Conservation (phyloP, 1,140 invertebrate genomes). For the Aporrectodea caliginosa region DNA sequence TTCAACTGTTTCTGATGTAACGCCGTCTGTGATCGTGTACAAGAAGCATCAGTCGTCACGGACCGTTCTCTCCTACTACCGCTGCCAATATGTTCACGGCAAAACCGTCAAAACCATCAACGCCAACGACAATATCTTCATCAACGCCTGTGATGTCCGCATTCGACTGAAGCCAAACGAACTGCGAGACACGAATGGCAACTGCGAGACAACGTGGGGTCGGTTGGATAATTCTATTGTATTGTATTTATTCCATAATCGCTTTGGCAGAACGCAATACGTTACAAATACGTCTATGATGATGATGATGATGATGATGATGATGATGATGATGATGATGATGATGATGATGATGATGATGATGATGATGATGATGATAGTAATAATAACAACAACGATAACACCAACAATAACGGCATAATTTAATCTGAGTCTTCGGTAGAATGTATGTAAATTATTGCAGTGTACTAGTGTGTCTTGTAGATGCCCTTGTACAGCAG, state of each 20-base stretch:
- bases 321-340: slow-evolving; percentile 50
- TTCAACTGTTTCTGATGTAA: too few relatives aligned
- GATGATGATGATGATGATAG: slow-evolving; percentile 17
- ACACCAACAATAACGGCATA: background rate
- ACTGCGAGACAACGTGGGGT: too few relatives aligned
- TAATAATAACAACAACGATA: background rate
- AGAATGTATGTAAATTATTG: too few relatives aligned
- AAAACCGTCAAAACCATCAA: slow-evolving; percentile 11
- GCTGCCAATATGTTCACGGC: slow-evolving; percentile 20
- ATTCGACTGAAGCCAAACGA: background rate
- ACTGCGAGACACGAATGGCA: background rate
- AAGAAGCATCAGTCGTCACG: background rate
- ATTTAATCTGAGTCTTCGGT: too few relatives aligned
- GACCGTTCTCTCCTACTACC: slow-evolving; percentile 9
- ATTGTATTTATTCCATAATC: too few relatives aligned
- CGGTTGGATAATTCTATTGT: too few relatives aligned
- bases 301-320: too few relatives aligned
- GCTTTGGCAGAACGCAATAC: too few relatives aligned
- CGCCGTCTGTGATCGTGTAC: background rate
- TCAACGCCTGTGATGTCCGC: slow-evolving; percentile 10
- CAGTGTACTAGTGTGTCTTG: too few relatives aligned
- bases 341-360: slow-evolving; percentile 54
- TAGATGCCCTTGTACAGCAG: too few relatives aligned
- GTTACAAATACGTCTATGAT: too few relatives aligned
- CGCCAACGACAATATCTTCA: slow-evolving; percentile 9